phyloP scores from a whole-genome alignment of 2,113 vertebrate species.

The Cheirogaleus medius region DNA sequence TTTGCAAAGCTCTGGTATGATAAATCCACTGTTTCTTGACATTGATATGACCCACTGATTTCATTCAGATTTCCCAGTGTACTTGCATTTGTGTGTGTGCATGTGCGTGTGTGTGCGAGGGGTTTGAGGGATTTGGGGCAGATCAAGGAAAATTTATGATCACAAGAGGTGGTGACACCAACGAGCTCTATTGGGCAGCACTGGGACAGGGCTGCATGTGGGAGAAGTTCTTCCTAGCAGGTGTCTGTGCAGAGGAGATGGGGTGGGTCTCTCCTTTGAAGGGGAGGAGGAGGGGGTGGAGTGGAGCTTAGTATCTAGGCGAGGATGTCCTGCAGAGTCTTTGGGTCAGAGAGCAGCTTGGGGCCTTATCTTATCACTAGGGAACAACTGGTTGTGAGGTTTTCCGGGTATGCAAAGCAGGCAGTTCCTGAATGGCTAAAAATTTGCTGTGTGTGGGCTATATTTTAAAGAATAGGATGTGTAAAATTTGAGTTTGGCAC shows the following conservation, averaged over 20 bases:
- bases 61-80: background rate
- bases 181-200: rapidly evolving
- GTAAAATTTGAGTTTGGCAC: background rate
- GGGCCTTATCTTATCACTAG: background rate
- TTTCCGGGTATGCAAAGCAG: background rate
- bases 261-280: background rate
- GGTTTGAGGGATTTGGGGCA: background rate
- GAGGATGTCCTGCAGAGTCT: background rate
- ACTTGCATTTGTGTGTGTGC: background rate
- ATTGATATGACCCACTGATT: too few species aligned
- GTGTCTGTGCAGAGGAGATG: background rate
- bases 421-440: background rate
- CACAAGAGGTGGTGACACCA: background rate
- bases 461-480: background rate
- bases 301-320: background rate
- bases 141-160: background rate
- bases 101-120: rapidly evolving
- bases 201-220: background rate
- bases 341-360: background rate
- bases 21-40: too few species aligned
- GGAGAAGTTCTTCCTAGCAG: background rate
- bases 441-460: background rate
- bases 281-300: background rate
- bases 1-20: background rate
- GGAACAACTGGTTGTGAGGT: background rate